Evolutionary conservation across 2,888 invertebrate species (phyloP), one percentile per base, ranked within the genome.

Genomic region (Arctia plantaginis): DNA sequence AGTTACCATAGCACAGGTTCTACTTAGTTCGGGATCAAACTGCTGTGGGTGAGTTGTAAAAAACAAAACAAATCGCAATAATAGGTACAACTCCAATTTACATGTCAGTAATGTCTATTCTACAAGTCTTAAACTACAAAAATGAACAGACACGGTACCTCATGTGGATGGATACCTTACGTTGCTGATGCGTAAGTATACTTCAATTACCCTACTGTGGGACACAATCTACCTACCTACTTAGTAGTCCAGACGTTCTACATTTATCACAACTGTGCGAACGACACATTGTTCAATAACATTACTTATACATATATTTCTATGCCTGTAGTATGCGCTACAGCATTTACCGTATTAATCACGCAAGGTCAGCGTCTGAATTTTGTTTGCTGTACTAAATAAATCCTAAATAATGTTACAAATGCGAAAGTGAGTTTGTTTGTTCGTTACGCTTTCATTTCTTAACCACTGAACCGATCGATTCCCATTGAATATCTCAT

Each of bases 381-480:
- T 83, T 84, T 79, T 83, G 74, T 78, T 77, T 70, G 67, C 69
- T 72, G 74, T 78, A 77, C 71, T 62, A 30, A 62, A 30, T 30
- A 62, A 15, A 18, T 59, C 27, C 27, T 59, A 59, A 59, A n/a
- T 59, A 27, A 27, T 59, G 27, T 59, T 59, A 59, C 4, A n/a
- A 59, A 59, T 59, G 4, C 59, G 59, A 59, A n/a, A 59, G 59
- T 59, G 27, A 59, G 27, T 59, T 27, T 13, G 59, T 59, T 59
- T n/a, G 51, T 15, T 59, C 59, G 59, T 59, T 59, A 59, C 59
- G 59, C 59, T 59, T n/a, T 59, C 59, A 27, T 59, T n/a, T 59
- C 27, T 59, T 55, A n/a, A n/a, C 27, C 27, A 59, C 59, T 59
- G 27, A 59, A 59, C 13, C 13, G 13, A 59, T 27, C n/a, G 13